Conservation (phyloP, 1,140 invertebrate species). For the Teleogryllus occipitalis region DNA sequence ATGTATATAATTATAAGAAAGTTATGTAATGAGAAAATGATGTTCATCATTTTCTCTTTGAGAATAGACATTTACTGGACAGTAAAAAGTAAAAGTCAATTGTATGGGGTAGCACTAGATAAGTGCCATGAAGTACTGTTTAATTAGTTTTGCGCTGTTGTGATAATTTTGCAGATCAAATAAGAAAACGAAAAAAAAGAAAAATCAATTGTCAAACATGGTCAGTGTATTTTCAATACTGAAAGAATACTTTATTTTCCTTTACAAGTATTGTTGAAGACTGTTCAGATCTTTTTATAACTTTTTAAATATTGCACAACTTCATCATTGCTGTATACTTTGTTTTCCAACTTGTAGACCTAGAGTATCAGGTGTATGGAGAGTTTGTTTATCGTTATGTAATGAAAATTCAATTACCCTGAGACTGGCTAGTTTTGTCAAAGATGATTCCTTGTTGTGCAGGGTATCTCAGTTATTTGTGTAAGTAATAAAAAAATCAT, state of each 20-base stretch:
- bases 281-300: not conserved
- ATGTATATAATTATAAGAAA: conserved; percentile 21
- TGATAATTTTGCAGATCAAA: not conserved
- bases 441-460: too few relatives aligned
- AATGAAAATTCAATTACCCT: too few relatives aligned
- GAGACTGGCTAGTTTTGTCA: too few relatives aligned
- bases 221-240: not conserved
- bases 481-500: too few relatives aligned
- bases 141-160: not conserved
- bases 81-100: not conserved
- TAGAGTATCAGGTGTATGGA: too few relatives aligned
- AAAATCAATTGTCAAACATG: not conserved
- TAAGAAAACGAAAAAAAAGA: not conserved
- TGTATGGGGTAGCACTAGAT: not conserved
- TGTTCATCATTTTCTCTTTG: not conserved
- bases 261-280: not conserved
- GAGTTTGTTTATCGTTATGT: too few relatives aligned
- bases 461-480: too few relatives aligned
- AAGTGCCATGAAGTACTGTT: not conserved
- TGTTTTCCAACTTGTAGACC: too few relatives aligned
- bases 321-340: not conserved
- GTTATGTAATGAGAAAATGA: not conserved
- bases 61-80: not conserved
- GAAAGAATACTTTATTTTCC: not conserved
- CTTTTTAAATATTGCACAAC: not conserved